Evolutionary conservation across 2,888 invertebrate genomes (phyloP).

Genomic region (Hirtodrosophila cameraria): DNA sequence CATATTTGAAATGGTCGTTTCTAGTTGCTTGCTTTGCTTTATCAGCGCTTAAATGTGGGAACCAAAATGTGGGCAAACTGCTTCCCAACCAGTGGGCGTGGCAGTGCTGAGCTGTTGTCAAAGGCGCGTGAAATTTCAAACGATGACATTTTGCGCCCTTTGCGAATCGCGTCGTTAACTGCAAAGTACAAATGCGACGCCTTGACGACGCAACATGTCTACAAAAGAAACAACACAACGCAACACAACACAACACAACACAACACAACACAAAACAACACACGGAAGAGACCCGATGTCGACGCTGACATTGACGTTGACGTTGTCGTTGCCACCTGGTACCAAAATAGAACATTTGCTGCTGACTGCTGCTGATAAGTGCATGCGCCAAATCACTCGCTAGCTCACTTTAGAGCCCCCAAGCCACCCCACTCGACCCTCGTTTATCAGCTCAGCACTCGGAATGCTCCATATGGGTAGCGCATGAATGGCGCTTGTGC

Average conservation of each 20-base stretch:
- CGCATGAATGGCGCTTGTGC: slow-evolving; percentile 22
- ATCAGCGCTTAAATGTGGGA: slow-evolving; percentile 44
- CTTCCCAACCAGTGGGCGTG: slow-evolving; percentile 20
- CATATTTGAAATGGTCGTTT: slow-evolving; percentile 3
- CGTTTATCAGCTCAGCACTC: no score
- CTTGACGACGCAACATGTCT: background rate
- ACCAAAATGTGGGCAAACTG: slow-evolving; percentile 18
- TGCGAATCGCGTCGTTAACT: background rate
- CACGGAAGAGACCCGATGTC: slow-evolving; percentile 10
- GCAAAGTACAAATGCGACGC: slow-evolving; percentile 6
- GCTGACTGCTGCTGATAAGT: slow-evolving; percentile 22
- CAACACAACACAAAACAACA: no score
- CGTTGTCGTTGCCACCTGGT: slow-evolving; percentile 41
- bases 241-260: no score
- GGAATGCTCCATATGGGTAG: background rate
- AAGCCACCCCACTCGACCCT: background rate
- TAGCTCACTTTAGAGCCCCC: background rate
- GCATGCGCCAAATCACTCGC: slow-evolving; percentile 2
- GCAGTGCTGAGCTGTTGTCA: slow-evolving; percentile 16
- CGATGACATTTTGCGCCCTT: slow-evolving; percentile 24
- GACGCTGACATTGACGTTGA: no score
- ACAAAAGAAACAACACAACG: background rate
- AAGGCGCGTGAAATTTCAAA: slow-evolving; percentile 39
- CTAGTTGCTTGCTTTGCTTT: slow-evolving; percentile 19
- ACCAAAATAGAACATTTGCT: slow-evolving; percentile 26